Percentiles rank a stretch among this genome's conserved stretches.
Conservation (phyloP, 2,888 invertebrate species). For the Harpalus rubripes region DNA sequence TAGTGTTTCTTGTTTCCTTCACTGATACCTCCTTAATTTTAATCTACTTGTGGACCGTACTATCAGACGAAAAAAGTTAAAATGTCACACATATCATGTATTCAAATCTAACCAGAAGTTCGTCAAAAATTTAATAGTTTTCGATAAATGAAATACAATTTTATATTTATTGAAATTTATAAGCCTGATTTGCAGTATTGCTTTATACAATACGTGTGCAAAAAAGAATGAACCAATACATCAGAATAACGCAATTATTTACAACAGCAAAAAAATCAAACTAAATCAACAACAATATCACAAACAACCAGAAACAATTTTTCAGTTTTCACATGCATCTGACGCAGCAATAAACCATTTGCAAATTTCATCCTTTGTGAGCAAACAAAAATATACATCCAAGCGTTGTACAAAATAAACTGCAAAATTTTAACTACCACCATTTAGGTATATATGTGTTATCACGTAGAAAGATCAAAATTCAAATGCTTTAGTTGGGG, state of each 20-base stretch:
- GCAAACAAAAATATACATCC: constrained; percentile 13
- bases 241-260: constrained; percentile 43
- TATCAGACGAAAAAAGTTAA: too few species aligned
- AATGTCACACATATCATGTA: too few species aligned
- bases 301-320: constrained; percentile 53
- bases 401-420: background rate
- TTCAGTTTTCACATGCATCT: constrained; percentile 59
- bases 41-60: too few species aligned
- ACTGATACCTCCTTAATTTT: too few species aligned
- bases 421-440: background rate
- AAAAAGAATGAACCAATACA: background rate
- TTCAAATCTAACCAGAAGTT: too few species aligned
- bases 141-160: too few species aligned
- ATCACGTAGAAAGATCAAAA: too few species aligned
- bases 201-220: background rate
- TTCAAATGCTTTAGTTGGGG: too few species aligned
- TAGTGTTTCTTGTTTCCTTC: too few species aligned
- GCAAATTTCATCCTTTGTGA: constrained; percentile 36
- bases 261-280: constrained; percentile 40
- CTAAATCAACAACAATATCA: constrained; percentile 57
- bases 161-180: background rate
- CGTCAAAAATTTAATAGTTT: too few species aligned
- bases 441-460: background rate
- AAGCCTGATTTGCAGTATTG: background rate
- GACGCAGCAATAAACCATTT: constrained; percentile 61